Evolutionary conservation across 2,797 vertebrate genomes (phyloP).

Genomic region (Syngnathus acus): DNA sequence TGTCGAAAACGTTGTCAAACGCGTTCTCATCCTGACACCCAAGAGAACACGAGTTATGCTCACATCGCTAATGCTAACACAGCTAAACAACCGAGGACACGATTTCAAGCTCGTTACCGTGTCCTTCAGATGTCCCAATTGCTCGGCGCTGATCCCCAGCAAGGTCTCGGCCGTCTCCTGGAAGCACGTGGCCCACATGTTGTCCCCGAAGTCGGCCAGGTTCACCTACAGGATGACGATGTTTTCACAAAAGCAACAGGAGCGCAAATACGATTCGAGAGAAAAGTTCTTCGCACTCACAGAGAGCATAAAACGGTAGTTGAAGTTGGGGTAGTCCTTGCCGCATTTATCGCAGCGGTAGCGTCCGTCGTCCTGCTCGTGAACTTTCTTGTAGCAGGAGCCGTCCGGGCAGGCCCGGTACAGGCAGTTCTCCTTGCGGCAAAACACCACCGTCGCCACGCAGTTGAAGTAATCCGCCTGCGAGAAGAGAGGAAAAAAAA

Average conservation of each 20-base stretch:
- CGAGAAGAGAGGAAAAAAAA: too few species aligned
- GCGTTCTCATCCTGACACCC: constrained; percentile 79
- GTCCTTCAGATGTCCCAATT: constrained; percentile 83
- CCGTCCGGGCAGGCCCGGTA: constrained; percentile 87
- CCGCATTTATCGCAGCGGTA: constrained; percentile 92
- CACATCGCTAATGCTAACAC: not conserved
- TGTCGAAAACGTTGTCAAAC: constrained; percentile 86
- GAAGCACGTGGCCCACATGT: constrained; percentile 97
- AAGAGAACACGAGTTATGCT: constrained; percentile 1
- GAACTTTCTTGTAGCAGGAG: constrained; percentile 93
- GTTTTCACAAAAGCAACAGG: too few species aligned
- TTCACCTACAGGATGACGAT: constrained; percentile 72
- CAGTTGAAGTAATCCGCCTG: constrained; percentile 91
- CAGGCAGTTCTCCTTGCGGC: constrained; percentile 87
- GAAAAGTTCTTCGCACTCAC: constrained; percentile 65
- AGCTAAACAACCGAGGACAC: too few species aligned
- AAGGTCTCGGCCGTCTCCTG: constrained; percentile 87
- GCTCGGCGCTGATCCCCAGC: constrained; percentile 79
- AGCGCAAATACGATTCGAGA: too few species aligned
- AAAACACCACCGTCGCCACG: constrained; percentile 79
- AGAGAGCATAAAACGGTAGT: constrained; percentile 86
- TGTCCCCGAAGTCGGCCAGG: constrained; percentile 86
- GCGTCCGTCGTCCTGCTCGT: constrained; percentile 84
- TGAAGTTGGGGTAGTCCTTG: constrained; percentile 83
- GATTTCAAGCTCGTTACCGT: constrained; percentile 65